A percentile compares a stretch with the other conserved stretches of the same genome.
These are phyloP conservation scores for Drosophila diplacantha DNA, from an alignment of 2,888 invertebrate genomes.

Conservation along the genomic window DNA sequence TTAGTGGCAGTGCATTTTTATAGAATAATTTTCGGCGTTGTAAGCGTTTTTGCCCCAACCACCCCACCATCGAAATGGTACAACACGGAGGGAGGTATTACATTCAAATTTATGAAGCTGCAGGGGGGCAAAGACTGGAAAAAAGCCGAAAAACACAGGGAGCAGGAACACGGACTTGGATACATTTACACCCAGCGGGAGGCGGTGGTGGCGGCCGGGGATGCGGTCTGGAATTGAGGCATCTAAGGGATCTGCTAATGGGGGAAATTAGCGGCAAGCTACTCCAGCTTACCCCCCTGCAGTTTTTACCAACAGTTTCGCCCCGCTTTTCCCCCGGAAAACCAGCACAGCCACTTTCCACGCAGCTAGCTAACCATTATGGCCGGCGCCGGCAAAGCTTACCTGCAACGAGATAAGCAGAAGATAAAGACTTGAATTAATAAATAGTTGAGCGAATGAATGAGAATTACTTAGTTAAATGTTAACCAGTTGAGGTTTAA, in stretches of 20 bases:
- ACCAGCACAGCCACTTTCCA: slow-evolving; percentile 1
- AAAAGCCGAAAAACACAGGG: slow-evolving; percentile 7
- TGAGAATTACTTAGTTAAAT: slow-evolving; percentile 31
- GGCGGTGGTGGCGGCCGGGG: not conserved
- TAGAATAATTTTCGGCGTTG: slow-evolving; percentile 69
- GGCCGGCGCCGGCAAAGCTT: slow-evolving; percentile 15
- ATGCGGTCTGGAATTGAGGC: slow-evolving; percentile 32
- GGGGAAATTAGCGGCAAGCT: slow-evolving; percentile 39
- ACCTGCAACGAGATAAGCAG: slow-evolving; percentile 35
- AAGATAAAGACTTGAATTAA: slow-evolving; percentile 39
- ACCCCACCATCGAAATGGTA: slow-evolving; percentile 58
- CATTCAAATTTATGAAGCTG: slow-evolving; percentile 68
- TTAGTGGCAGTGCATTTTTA: slow-evolving; percentile 69
- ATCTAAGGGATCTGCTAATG: slow-evolving; percentile 39
- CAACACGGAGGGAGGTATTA: slow-evolving; percentile 65
- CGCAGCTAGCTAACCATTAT: slow-evolving; percentile 9
- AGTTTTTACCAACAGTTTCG: not conserved
- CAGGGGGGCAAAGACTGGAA: slow-evolving; percentile 14
- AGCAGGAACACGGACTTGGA: slow-evolving; percentile 20
- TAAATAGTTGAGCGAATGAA: slow-evolving; percentile 30
- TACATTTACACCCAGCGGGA: slow-evolving; percentile 36
- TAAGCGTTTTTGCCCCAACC: slow-evolving; percentile 56
- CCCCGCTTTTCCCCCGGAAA: not conserved
- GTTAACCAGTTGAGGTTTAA: slow-evolving; percentile 31
- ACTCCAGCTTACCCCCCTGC: not conserved